A percentile compares a stretch with the other conserved stretches of the same genome.
phyloP scores from a whole-genome alignment of 64 coral and sea anemone genomes.

The Pocillopora damicornis region DNA sequence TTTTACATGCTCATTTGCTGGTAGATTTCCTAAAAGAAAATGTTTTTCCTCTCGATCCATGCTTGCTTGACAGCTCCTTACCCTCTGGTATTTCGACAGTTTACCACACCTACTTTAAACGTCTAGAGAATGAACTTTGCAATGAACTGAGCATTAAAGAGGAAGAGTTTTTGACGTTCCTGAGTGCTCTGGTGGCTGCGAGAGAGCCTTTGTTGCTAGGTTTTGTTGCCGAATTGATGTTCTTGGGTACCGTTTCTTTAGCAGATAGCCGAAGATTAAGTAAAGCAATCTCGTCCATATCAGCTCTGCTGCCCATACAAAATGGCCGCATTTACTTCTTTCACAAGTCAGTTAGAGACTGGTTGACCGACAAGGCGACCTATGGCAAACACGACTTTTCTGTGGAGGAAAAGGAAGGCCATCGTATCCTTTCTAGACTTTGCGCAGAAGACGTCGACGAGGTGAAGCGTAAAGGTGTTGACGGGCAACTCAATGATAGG shows the following conservation, averaged over 20 bases:
- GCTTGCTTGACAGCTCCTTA: not conserved
- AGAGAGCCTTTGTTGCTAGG: not conserved
- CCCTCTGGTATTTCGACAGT: not conserved
- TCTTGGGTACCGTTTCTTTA: not conserved
- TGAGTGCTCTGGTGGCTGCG: conserved; percentile 8
- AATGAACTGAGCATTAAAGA: not conserved
- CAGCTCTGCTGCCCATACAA: not conserved
- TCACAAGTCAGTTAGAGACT: conserved; percentile 25
- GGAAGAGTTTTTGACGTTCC: conserved; percentile 20
- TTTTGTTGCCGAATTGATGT: not conserved
- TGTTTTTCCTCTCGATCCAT: not conserved
- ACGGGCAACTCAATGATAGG: not conserved
- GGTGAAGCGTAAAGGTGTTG: not conserved
- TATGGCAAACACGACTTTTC: not conserved
- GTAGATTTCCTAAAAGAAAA: not conserved
- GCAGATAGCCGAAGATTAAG: not conserved
- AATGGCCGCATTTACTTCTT: conserved; percentile 20
- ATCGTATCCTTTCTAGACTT: conserved; percentile 1
- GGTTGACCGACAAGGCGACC: not conserved
- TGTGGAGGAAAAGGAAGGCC: not conserved
- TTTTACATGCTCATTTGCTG: not conserved
- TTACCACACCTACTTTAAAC: conserved; percentile 36
- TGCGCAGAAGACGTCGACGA: conserved; percentile 7
- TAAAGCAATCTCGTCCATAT: not conserved
- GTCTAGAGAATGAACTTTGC: not conserved